Conservation (phyloP, 1,140 invertebrate genomes). For the Caenorhabditis inopinata region DNA sequence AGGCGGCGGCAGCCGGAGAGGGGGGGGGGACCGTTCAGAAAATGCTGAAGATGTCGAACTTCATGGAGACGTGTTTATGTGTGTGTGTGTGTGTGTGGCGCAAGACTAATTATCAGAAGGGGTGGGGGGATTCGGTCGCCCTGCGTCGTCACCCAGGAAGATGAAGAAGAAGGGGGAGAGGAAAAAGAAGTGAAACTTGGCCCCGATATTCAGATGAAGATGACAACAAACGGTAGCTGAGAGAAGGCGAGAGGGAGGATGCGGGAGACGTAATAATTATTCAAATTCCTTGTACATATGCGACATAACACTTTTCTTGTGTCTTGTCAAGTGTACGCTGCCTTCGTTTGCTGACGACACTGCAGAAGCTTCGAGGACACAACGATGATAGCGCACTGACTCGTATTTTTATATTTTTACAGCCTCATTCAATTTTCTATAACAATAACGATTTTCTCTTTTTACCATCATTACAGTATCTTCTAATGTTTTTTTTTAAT, state of each 20-base stretch:
- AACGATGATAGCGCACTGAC: too few species aligned
- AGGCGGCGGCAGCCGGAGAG: background rate
- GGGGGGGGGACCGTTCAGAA: background rate
- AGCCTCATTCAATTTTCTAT: too few species aligned
- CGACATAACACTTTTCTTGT: slow-evolving; percentile 2
- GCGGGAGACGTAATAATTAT: slow-evolving; percentile 24
- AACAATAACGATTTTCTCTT: too few species aligned
- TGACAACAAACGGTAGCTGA: slow-evolving; percentile 25
- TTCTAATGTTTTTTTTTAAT: background rate
- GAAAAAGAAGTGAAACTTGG: background rate
- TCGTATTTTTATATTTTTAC: too few species aligned
- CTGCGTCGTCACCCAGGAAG: background rate
- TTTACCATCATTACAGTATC: too few species aligned
- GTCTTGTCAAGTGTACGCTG: too few species aligned
- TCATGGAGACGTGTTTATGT: too few species aligned
- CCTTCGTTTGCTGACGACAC: background rate
- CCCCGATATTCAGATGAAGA: slow-evolving; percentile 4
- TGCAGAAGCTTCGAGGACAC: background rate
- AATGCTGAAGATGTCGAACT: background rate
- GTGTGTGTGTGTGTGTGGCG: background rate
- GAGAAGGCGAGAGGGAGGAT: background rate
- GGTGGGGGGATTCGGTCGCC: background rate
- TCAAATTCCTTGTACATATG: slow-evolving; percentile 12
- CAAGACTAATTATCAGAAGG: slow-evolving; percentile 11
- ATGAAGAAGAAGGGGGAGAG: too few species aligned